A percentile compares a stretch with the other conserved stretches of the same genome.
These are phyloP conservation scores for Lacerta agilis DNA, from an alignment of 2,797 vertebrate genomes.

Conservation along the genomic window DNA sequence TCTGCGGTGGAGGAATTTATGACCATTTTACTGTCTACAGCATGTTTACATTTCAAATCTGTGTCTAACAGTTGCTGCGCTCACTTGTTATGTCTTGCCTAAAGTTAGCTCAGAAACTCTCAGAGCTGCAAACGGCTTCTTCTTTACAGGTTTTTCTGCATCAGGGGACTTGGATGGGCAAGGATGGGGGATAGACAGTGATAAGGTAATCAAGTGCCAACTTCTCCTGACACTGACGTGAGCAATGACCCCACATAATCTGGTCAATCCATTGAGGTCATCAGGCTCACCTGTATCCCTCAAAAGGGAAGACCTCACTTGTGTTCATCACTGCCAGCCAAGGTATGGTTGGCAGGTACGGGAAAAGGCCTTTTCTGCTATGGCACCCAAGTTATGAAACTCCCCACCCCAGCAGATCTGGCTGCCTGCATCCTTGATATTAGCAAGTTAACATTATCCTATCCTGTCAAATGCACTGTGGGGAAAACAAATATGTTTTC, in stretches of 20 bases:
- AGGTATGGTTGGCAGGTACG: too few relatives aligned
- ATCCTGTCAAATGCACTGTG: too few relatives aligned
- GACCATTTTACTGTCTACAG: constrained; percentile 72
- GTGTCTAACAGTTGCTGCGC: constrained; percentile 68
- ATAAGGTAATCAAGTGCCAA: too few relatives aligned
- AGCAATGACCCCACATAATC: not conserved
- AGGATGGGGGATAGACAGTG: too few relatives aligned
- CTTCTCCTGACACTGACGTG: not conserved
- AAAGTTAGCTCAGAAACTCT: constrained; percentile 72
- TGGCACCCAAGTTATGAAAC: not conserved
- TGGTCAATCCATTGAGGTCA: not conserved
- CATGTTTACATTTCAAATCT: constrained; percentile 73
- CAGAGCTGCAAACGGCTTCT: constrained; percentile 51
- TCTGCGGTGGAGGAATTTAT: constrained; percentile 74
- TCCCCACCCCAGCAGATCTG: not conserved
- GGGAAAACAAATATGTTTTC: too few relatives aligned
- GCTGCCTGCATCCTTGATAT: too few relatives aligned
- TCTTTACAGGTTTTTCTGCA: constrained; percentile 45
- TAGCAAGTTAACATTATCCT: too few relatives aligned
- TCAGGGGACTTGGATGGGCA: not conserved
- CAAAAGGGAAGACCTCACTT: too few relatives aligned
- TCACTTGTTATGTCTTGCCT: constrained; percentile 73
- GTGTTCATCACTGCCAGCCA: too few relatives aligned
- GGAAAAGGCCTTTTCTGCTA: not conserved
- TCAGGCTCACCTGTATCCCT: too few relatives aligned